Conservation (phyloP, 2,797 vertebrate species). For the Erpetoichthys calabaricus region DNA sequence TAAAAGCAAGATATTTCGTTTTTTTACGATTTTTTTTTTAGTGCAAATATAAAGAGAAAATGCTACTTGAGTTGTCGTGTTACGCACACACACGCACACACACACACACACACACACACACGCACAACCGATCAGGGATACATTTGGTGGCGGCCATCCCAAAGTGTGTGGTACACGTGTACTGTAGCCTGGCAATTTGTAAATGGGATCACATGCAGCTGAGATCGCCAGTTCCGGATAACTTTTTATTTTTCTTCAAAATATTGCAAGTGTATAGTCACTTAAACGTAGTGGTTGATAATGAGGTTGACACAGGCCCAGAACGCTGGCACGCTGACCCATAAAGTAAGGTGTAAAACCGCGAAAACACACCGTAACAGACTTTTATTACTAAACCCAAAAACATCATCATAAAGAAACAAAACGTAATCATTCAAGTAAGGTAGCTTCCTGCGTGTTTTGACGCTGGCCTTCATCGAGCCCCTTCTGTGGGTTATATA, state of each 20-base stretch:
- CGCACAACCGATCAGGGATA: too few relatives aligned
- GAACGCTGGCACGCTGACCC: constrained; percentile 43
- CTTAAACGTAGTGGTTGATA: too few relatives aligned
- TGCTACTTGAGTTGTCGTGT: constrained; percentile 32
- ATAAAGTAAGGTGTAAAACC: constrained; percentile 26
- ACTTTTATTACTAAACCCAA: constrained; percentile 19
- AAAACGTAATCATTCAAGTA: constrained; percentile 29
- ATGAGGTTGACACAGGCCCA: constrained; percentile 12
- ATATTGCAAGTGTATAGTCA: too few relatives aligned
- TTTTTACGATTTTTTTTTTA: constrained; percentile 29
- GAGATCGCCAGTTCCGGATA: too few relatives aligned
- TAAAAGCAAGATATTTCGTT: constrained; percentile 42
- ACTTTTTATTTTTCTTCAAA: too few relatives aligned
- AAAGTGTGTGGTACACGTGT: too few relatives aligned
- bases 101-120: not conserved
- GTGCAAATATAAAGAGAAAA: constrained; percentile 54
- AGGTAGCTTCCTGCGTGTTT: constrained; percentile 20
- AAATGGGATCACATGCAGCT: not conserved
- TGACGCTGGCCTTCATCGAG: constrained; percentile 20
- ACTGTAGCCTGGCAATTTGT: constrained; percentile 1
- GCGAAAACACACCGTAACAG: constrained; percentile 31
- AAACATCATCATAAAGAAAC: constrained; percentile 14
- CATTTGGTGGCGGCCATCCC: too few relatives aligned
- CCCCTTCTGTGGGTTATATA: constrained; percentile 7
- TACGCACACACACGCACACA: not conserved